Evolutionary conservation across 2,797 vertebrate genomes (phyloP), one percentile per base, ranked within the genome.

Genomic region (Melanotaenia maccullochi): DNA sequence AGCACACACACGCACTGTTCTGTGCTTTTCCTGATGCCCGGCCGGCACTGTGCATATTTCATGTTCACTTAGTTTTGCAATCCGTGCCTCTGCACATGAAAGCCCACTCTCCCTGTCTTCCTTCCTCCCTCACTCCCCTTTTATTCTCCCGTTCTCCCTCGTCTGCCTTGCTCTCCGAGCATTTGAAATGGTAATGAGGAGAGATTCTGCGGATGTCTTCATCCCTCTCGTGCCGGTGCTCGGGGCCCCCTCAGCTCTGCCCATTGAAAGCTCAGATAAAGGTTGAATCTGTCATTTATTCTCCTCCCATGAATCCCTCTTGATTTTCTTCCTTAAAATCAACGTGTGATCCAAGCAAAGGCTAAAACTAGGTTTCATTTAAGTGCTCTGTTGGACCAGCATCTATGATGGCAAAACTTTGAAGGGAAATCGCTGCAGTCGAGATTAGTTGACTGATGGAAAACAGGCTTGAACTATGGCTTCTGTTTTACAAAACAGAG

Each of bases 101-200:
- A 93, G 90, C 89, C 81, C 89, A 78, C 87, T 91, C 90, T 80
- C 86, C 80, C 81, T 57, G 40, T 55, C 71, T 71, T 66, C 68
- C 71, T 71, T 70, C 75, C 82, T 83, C 81, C 18, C 78, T 85
- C 81, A 18, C 84, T 83, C 78, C 71, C 47, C 66, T 89, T 85
- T 89, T 67, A 87, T 85, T 87, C 84, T 90, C 73, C 79, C 72
- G 47, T 82, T 82, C 88, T 79, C 83, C 68, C 83, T 81, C 82
- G 64, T 85, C 88, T 89, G 89, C 83, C 85, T 88, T 75, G n/a
- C 88, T 87, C 85, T 78, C 80, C 38, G 82, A 89, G 85, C 90
- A 91, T 93, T 93, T 93, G 90, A 93, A 93, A 93, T 93, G 90
- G 86, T 91, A 93, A 93, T 93, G 92, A 93, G 91, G 66, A 88